These are phyloP conservation scores for Mnemiopsis leidyi DNA, from an alignment of 37 sponge, comb jelly and placozoan genomes.

Conservation along the genomic window DNA sequence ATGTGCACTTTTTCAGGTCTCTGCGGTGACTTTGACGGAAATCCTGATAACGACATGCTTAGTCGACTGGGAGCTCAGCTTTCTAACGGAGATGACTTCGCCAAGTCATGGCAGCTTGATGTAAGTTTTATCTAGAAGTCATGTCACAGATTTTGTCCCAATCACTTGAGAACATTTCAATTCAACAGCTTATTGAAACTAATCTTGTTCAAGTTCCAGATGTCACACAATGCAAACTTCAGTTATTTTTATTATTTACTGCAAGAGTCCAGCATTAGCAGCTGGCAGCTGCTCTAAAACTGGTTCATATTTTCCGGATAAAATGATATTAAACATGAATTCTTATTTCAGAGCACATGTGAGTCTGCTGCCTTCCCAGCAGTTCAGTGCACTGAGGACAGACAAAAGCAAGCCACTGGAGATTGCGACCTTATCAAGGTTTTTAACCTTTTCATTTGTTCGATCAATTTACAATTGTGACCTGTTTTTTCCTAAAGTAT, in stretches of 20 bases:
- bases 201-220: too few species aligned
- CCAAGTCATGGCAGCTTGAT: neutral
- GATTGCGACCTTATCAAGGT: conserved; percentile 34
- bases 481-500: too few species aligned
- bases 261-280: too few species aligned
- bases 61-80: neutral
- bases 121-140: conserved; percentile 22
- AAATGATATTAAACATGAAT: too few species aligned
- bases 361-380: neutral
- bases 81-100: neutral
- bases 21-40: conserved; percentile 48
- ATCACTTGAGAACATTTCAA: neutral
- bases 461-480: too few species aligned
- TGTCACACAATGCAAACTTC: too few species aligned
- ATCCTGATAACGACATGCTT: neutral
- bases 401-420: neutral
- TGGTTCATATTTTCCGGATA: too few species aligned
- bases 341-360: conserved; percentile 7
- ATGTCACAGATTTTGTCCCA: neutral
- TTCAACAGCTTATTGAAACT: too few species aligned
- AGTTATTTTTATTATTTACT: too few species aligned
- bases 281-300: too few species aligned
- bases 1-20: conserved; percentile 46
- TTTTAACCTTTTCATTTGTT: neutral
- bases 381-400: neutral